Conservation (phyloP, 2,797 vertebrate genomes). For the Monodelphis domestica region DNA sequence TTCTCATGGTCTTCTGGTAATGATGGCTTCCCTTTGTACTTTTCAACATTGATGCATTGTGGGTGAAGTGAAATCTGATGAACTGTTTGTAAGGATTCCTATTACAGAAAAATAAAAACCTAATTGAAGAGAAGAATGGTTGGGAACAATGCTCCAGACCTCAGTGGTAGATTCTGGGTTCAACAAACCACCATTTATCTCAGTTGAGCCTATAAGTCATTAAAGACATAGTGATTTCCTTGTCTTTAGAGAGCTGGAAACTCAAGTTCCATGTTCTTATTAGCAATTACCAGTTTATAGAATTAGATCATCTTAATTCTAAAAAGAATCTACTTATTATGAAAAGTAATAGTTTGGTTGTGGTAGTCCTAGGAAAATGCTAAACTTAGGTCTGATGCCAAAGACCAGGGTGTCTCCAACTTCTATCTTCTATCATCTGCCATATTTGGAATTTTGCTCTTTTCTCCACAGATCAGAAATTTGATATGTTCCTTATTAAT, state of each 20-base stretch:
- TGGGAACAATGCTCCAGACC: background rate
- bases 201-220: background rate
- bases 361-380: background rate
- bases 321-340: background rate
- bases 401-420: background rate
- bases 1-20: background rate
- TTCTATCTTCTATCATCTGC: background rate
- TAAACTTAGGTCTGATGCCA: background rate
- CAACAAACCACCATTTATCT: background rate
- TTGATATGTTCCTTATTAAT: background rate
- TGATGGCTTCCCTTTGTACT: background rate
- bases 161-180: background rate
- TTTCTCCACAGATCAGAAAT: background rate
- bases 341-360: background rate
- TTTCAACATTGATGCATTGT: background rate
- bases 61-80: background rate
- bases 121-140: background rate
- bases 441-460: background rate
- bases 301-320: background rate
- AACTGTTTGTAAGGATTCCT: background rate
- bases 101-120: background rate
- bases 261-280: background rate
- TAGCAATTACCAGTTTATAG: background rate
- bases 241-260: background rate
- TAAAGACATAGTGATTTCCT: background rate